These are phyloP conservation scores for Cassiopea andromeda DNA, from an alignment of 30 jellyfish, hydroid and myxozoan species.

Conservation along the genomic window DNA sequence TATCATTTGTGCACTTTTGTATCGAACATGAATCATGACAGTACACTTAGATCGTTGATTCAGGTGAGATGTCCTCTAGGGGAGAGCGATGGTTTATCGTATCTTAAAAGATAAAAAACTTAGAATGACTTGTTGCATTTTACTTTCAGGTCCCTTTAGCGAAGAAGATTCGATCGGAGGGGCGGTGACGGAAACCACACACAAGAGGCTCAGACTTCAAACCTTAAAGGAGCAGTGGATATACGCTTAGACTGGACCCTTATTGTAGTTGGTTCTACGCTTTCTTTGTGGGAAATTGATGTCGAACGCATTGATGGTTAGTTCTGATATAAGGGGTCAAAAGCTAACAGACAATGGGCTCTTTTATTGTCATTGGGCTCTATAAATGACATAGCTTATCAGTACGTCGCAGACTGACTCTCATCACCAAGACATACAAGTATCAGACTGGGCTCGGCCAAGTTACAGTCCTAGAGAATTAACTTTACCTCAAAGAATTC, in stretches of 20 bases:
- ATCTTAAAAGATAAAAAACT: neutral
- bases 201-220: neutral
- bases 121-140: neutral
- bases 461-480: neutral
- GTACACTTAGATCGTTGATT: neutral
- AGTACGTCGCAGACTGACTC: neutral
- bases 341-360: neutral
- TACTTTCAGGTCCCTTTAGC: constrained; percentile 35
- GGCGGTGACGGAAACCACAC: constrained; percentile 72
- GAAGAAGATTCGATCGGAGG: constrained; percentile 16
- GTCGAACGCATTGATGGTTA: neutral
- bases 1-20: neutral
- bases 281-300: neutral
- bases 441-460: neutral
- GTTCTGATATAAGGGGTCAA: neutral
- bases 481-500: neutral
- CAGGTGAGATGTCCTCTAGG: neutral
- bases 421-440: neutral
- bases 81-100: neutral
- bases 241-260: neutral
- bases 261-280: neutral
- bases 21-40: neutral
- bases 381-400: neutral
- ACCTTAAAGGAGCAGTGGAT: neutral
- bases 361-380: neutral